Evolutionary conservation across 2,113 vertebrate species (phyloP), one percentile per base, ranked within the genome.

Genomic region (Platichthys stellatus): DNA sequence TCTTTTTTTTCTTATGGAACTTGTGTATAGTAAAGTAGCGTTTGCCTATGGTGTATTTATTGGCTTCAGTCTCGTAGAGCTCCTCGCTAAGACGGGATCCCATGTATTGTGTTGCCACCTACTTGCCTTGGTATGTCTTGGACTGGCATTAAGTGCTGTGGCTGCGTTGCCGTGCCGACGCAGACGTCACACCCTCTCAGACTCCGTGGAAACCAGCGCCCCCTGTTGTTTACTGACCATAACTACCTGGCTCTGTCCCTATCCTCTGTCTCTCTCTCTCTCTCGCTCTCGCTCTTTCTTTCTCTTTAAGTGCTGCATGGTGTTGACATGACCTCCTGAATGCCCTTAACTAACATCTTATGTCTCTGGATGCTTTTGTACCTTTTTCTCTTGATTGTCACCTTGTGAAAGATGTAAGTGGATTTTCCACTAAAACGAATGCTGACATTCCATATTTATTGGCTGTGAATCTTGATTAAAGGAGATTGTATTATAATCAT

Each of bases 111-210:
- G 81, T 82, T 68, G 74, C 81, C 88, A 87, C 88, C 86, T 84
- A 80, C 78, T 90, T 92, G 87, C 90, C 92, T 91, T 91, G 91
- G 81, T 90, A 86, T 90, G 90, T 54, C 51, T 88, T 20, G n/a
- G 82, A 90, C 78, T 86, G 81, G 82, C 72, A n/a, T 89, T 7
- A 84, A 78, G 72, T 86, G 77, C 82, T 79, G 87, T 86, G 82
- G 83, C 82, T 90, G 85, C 91, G 74, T 80, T n/a, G 20, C 76
- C 69, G 63, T 72, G 87, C 80, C 15, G n/a, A 54, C 61, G 64
- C 88, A 88, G 86, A 80, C 63, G 49, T 78, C 63, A 61, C 74
- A 72, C 89, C 84, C 87, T 83, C 82, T 82, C 53, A 23, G 68
- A 86, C 67, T 74, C 61, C 73, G 47, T 64, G 9, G 80, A 77